Evolutionary conservation across 2,113 vertebrate genomes (phyloP), one percentile per base, ranked within the genome.

Genomic region (Hemiprocne comata): DNA sequence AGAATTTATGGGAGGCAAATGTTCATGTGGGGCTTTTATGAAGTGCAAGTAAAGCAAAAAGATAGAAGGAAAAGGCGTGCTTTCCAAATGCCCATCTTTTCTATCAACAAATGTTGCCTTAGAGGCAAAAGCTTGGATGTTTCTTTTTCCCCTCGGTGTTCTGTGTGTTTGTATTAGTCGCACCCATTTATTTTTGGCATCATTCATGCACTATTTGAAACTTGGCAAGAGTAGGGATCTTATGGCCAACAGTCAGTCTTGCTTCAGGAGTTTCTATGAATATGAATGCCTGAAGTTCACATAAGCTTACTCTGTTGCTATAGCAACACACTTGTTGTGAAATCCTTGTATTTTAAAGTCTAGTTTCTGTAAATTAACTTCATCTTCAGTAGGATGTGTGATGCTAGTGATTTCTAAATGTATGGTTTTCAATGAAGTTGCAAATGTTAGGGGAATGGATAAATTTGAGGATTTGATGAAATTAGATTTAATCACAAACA

Each of bases 101-200:
- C 94, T 95, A 93, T 97, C 97, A 97, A 96, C 97, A 97, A 98
- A 97, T 92, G 83, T 88, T 97, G 95, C 95, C 97, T 96, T 95
- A 76, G 94, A 97, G 97, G 97, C 96, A 98, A 96, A 96, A 90
- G 64, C 94, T 87, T 89, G 87, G 94, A 91, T 96, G 94, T 96
- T 96, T 95, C 89, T 95, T 92, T 95, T 95, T 44, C 91, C 91
- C 82, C 84, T 97, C 3, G 13, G 91, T 88, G 93, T 97, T 97
- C 96, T 97, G 55, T 98, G 96, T 95, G 97, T 97, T 97, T 97
- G 94, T 98, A 97, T 98, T 98, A 98, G 98, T 98, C 97, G 97
- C 98, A 98, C 97, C 97, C 98, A 97, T 98, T 98, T 98, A 97
- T 98, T 98, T 98, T 97, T 98, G 98, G 97, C 97, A 97, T 97